A percentile compares a stretch with the other conserved stretches of the same genome.
These are phyloP conservation scores for Caenorhabditis sp. DNA, from an alignment of 2,888 invertebrate genomes.

Conservation along the genomic window DNA sequence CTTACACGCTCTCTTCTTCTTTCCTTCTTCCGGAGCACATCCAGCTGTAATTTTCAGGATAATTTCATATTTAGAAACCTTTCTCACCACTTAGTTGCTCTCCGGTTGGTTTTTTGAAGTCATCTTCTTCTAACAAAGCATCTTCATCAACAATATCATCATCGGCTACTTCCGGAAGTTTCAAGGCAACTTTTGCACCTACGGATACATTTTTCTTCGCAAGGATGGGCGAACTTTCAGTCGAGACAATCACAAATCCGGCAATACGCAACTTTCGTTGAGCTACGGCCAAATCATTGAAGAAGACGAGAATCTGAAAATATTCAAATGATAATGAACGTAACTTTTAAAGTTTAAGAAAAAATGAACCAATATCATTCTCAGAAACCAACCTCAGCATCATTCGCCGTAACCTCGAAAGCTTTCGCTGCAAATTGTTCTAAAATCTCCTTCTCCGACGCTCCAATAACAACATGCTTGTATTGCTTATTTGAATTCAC, in stretches of 20 bases:
- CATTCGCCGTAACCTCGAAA: slow-evolving; percentile 5
- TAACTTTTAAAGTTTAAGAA: too few species aligned
- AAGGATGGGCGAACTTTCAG: slow-evolving; percentile 13
- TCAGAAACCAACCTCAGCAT: slow-evolving; percentile 12
- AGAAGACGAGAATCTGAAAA: slow-evolving; percentile 12
- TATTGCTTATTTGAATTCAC: background rate
- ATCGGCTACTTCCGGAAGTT: slow-evolving; percentile 21
- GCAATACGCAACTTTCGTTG: slow-evolving; percentile 43
- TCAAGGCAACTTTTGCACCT: slow-evolving; percentile 29
- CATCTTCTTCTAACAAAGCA: slow-evolving; percentile 86
- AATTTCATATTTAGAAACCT: too few species aligned
- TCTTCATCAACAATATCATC: slow-evolving; percentile 83
- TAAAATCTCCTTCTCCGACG: background rate
- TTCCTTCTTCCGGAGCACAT: slow-evolving; percentile 41
- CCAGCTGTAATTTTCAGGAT: slow-evolving; percentile 24
- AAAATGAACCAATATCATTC: too few species aligned
- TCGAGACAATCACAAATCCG: slow-evolving; percentile 30
- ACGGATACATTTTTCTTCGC: slow-evolving; percentile 23
- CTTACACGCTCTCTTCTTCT: slow-evolving; percentile 72
- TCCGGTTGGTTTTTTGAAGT: slow-evolving; percentile 86
- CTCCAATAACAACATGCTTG: background rate
- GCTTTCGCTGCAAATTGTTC: background rate
- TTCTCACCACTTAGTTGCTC: slow-evolving; percentile 74
- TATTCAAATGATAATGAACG: too few species aligned
- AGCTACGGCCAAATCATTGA: slow-evolving; percentile 10